phyloP scores from a whole-genome alignment of 2,113 vertebrate genomes.

The Numida meleagris region DNA sequence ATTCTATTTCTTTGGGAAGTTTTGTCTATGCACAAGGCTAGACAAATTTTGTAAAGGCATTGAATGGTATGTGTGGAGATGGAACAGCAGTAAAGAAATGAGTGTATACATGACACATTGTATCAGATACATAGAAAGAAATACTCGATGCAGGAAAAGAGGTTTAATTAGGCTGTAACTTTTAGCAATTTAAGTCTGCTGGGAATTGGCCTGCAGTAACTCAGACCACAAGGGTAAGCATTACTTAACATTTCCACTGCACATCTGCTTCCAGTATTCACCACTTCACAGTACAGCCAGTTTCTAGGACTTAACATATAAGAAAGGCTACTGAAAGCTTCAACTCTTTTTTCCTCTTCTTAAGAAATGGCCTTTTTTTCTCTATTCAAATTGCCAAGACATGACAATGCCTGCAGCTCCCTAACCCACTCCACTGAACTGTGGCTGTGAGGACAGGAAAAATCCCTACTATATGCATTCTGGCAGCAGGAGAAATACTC shows the following conservation, averaged over 20 bases:
- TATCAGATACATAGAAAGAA: not conserved
- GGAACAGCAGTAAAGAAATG: not conserved
- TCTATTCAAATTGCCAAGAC: not conserved
- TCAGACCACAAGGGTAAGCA: not conserved
- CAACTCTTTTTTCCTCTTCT: not conserved
- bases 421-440: not conserved
- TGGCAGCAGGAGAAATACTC: not conserved
- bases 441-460: not conserved
- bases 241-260: not conserved
- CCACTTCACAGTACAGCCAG: not conserved
- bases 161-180: slow-evolving; percentile 32
- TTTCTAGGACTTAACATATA: not conserved
- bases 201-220: not conserved
- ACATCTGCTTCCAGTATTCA: slow-evolving; percentile 28
- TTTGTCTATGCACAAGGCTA: not conserved
- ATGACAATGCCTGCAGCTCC: fast-evolving
- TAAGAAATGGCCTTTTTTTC: slow-evolving; percentile 9
- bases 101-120: not conserved
- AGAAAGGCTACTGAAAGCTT: slow-evolving; percentile 1
- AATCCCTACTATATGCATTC: not conserved
- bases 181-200: slow-evolving; percentile 7
- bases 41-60: too few species aligned
- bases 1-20: not conserved
- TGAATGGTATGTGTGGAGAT: not conserved
- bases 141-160: not conserved